Evolutionary conservation across 2,797 vertebrate genomes (phyloP), one percentile per base, ranked within the genome.

Genomic region (Melanotaenia nigrans): DNA sequence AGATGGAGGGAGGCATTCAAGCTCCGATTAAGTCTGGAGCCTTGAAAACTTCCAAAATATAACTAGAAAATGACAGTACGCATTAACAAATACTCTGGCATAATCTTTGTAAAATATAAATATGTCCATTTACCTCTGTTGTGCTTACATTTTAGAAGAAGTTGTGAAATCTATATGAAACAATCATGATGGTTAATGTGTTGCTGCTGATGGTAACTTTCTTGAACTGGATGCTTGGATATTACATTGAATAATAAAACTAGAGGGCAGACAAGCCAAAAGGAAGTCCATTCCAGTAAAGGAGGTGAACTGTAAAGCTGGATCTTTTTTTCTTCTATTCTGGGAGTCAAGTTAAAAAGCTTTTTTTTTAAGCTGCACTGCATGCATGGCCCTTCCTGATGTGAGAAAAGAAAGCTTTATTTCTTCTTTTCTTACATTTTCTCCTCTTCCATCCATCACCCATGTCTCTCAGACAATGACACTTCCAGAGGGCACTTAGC

Each of bases 161-260:
- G 59, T 65, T 73, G 73, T 82, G 73, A 73, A 82, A 86, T 67
- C 59, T 73, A 77, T 64, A 49, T 66, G 67, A 56, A 78, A 82
- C 80, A 87, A 74, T 81, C 56, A 70, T 73, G 82, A 87, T 79
- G 58, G 73, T 9, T 42, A 81, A 79, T 85, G 66, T 77, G 79
- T 67, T 22, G 36, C 69, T 1, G 5, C 42, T 69, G 69, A 86
- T 87, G 85, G 20, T 20, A 47, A 47, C 18, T 64, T 81, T 77
- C 68, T 73, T 74, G 22, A 7, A 62, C 45, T 13, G 5, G 59
- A 69, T 71, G 57, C 77, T 89, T 73, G 67, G 56, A 64, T 82
- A 85, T 86, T 59, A 63, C 49, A 42, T 75, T 76, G 68, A 83
- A 85, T 83, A 80, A 79, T 70, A 84, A 74, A 81, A 76, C 54